A percentile compares a stretch with the other conserved stretches of the same genome.
Evolutionary conservation across 1,140 invertebrate species (phyloP).

Genomic region (Coenobita brevimanus): DNA sequence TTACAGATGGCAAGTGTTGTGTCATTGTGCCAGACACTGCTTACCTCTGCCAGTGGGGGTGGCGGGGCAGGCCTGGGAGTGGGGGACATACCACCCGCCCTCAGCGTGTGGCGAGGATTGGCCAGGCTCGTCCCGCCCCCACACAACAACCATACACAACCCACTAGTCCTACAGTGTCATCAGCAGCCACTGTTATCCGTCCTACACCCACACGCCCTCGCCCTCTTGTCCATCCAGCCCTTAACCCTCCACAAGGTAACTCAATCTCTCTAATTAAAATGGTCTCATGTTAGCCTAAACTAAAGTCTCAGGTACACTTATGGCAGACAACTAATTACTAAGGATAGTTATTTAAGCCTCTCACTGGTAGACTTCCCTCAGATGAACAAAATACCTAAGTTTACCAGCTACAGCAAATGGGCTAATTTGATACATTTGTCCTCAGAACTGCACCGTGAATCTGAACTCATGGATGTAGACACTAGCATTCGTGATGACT

Average conservation of each 20-base stretch:
- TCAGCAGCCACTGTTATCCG: constrained; percentile 52
- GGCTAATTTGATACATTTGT: no score
- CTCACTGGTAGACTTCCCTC: no score
- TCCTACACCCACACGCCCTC: constrained; percentile 69
- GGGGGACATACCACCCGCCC: constrained; percentile 42
- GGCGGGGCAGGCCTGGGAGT: background rate
- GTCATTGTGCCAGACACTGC: constrained; percentile 79
- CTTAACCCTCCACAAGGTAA: constrained; percentile 43
- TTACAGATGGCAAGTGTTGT: constrained; percentile 84
- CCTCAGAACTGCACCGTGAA: no score
- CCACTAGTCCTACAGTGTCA: no score
- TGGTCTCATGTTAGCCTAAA: background rate
- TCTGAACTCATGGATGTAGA: background rate
- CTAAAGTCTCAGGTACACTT: background rate
- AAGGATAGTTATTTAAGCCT: background rate
- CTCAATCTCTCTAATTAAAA: background rate
- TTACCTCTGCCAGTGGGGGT: constrained; percentile 68
- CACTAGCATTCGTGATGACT: background rate
- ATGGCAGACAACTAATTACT: background rate
- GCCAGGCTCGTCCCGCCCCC: constrained; percentile 59
- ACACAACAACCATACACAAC: background rate
- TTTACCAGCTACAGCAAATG: no score
- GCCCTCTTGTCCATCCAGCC: constrained; percentile 4
- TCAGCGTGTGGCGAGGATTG: constrained; percentile 61
- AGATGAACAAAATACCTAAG: no score